Base-by-base conservation (phyloP, 1,140 invertebrate species). In the Sycobia sp. region DNA sequence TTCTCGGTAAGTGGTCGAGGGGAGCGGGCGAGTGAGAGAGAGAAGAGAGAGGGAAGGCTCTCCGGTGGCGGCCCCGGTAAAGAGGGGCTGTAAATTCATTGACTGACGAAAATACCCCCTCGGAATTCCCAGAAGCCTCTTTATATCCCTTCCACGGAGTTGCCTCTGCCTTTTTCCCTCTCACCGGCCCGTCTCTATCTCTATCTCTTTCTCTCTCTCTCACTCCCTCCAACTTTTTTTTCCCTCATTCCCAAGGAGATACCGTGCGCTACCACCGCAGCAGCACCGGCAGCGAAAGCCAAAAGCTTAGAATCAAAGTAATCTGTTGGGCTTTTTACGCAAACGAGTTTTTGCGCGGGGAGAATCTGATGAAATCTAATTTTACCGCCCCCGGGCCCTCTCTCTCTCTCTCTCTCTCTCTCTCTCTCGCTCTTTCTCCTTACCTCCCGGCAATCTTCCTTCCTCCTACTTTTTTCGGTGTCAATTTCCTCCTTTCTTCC, bases 21-120 rank as follows among this genome's bases (percentile, higher is more conserved):
- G 39, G 0, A 16, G 22, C 29, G 56, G 9, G 34, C 23, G 56
- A n/a, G n/a, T n/a, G n/a, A n/a, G n/a, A n/a, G n/a, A n/a, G n/a
- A n/a, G 39, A 5, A n/a, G 39, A n/a, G 11, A n/a, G 11, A 4
- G 13, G 16, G 11, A 22, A 13, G 3, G 25, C n/a, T n/a, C n/a
- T n/a, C n/a, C n/a, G n/a, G n/a, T n/a, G n/a, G n/a, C 69, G 65
- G 69, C 66, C 69, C 71, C 66, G 69, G 69, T 73, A 76, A 75
- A 69, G 73, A 69, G 71, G n/a, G 76, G 75, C 68, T 78, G 77
- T 79, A 81, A 81, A 81, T 81, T 81, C 78, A 80, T 80, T 80
- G 76, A 80, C 76, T 73, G 76, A 72, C 72, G 75, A 79, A 80
- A 80, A 78, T 32, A 16, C 25, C 27, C 32, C 70, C 69, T 68